Evolutionary conservation across 2,888 invertebrate species (phyloP), one percentile per base, ranked within the genome.

Genomic region (Amblyteles armatorius): DNA sequence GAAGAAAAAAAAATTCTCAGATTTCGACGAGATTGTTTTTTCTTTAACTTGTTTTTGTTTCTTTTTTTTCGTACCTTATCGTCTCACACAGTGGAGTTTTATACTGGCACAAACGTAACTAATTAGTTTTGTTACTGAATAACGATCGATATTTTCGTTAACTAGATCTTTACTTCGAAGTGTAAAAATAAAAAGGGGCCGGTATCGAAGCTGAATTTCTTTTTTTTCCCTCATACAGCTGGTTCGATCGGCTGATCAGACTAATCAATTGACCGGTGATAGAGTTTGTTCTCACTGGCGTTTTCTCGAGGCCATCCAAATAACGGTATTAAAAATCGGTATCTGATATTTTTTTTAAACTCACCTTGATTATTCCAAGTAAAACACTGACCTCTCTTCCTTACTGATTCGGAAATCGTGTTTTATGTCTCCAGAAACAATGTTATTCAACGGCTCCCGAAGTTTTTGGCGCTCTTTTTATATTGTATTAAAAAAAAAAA

Each of bases 401-500:
- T 76, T 63, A 3, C 48, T 36, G 33, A 48, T 63, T 50, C n/a
- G 3, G 44, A 57, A 16, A 50, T 26, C 44, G 63, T 63, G 29
- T 63, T 63, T 16, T 63, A 13, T 26, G 26, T 55, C 13, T 33
- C 26, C 60, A 60, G 29, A 4, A 60, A 60, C 13, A 60, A 63
- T 26, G 48, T 63, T 44, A 48, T 74, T 74, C 60, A 60, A 73
- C 52, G 33, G 60, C 57, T 68, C 60, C 71, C 69, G 69, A 68
- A 63, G 48, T 69, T 77, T 55, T 68, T 50, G 52, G 76, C 80
- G 67, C 63, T 67, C 22, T 36, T 26, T 78, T 78, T 52, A 87
- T 79, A 82, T 77, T 82, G 55, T 68, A 71, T 85, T 78, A 79
- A 69, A 74, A 65, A 79, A 85, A 79, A 85, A 85, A 22, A 69